Conservation (phyloP, 1,140 invertebrate species). For the Araneus ventricosus region DNA sequence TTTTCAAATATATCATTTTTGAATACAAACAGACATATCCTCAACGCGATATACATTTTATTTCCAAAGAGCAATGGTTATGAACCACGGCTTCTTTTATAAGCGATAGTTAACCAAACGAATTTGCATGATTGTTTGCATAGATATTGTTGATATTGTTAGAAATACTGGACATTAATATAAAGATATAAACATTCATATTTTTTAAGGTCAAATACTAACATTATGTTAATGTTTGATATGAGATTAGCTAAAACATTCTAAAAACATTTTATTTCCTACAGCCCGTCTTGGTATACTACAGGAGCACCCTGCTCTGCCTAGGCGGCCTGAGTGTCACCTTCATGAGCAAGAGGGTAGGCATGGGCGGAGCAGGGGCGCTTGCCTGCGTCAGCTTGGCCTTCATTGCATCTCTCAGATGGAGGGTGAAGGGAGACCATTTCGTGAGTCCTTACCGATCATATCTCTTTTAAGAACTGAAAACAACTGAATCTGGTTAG, state of each 20-base stretch:
- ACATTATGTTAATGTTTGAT: no score
- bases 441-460: neutral
- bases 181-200: no score
- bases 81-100: no score
- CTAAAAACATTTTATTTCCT: neutral
- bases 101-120: no score
- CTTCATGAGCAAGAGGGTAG: conserved; percentile 89
- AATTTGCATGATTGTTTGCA: no score
- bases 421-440: conserved; percentile 67
- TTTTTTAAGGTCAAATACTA: no score
- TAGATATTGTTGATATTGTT: no score
- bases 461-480: neutral
- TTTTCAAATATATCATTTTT: neutral
- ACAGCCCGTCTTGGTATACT: neutral
- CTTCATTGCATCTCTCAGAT: conserved; percentile 85
- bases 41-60: neutral
- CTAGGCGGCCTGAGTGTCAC: conserved; percentile 89
- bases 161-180: no score
- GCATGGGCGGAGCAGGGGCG: conserved; percentile 90
- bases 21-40: neutral
- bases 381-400: conserved; percentile 90
- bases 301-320: conserved; percentile 83
- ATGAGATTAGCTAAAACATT: no score
- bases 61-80: no score
- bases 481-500: neutral